Percentiles rank a stretch among this genome's conserved stretches.
phyloP scores from a whole-genome alignment of 2,888 invertebrate genomes.

The Phortica okadai region DNA sequence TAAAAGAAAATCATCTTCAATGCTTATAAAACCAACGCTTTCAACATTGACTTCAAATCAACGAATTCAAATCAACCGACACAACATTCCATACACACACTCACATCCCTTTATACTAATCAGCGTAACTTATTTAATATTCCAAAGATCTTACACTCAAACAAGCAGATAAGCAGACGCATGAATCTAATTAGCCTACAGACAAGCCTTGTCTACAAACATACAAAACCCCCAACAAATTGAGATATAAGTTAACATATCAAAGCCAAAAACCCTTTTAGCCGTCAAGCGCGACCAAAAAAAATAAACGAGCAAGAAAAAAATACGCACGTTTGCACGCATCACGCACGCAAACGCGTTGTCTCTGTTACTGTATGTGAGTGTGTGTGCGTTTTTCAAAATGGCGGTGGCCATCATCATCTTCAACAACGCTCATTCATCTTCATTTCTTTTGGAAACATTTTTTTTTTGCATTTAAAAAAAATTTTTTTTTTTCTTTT shows the following conservation, averaged over 20 bases:
- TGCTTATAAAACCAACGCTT: too few relatives aligned
- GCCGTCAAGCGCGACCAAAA: not conserved
- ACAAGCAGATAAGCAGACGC: not conserved
- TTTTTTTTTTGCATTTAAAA: constrained; percentile 47
- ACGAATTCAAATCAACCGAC: too few relatives aligned
- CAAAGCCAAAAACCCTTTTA: not conserved
- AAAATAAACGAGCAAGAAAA: not conserved
- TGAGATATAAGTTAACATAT: not conserved
- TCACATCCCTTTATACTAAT: not conserved
- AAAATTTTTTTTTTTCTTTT: constrained; percentile 33
- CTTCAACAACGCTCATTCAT: constrained; percentile 59
- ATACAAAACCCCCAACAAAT: not conserved
- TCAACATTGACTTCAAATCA: too few relatives aligned
- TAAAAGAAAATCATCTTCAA: too few relatives aligned
- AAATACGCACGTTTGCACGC: not conserved
- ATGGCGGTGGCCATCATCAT: constrained; percentile 16
- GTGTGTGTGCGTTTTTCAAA: constrained; percentile 15
- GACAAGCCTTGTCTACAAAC: not conserved
- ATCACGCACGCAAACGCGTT: constrained; percentile 5
- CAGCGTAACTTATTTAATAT: not conserved
- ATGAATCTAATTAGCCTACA: not conserved
- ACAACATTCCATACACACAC: too few relatives aligned
- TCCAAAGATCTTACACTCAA: not conserved
- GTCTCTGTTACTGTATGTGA: not conserved
- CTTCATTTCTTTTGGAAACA: constrained; percentile 55